Conservation (phyloP, 2,888 invertebrate species). For the Cheilosia scutellata region DNA sequence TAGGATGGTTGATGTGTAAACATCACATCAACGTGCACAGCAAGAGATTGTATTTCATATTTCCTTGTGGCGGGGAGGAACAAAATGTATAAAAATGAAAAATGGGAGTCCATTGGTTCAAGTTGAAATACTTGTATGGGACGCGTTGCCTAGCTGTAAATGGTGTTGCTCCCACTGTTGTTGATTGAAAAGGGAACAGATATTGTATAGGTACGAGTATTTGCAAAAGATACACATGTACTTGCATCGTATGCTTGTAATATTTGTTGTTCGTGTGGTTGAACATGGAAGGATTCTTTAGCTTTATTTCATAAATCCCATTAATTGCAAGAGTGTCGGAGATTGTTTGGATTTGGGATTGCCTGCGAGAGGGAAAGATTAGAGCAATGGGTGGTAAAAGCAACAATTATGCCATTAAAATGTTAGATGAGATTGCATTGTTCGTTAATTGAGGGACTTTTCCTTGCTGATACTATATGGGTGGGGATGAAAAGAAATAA, state of each 20-base stretch:
- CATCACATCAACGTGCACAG: conserved; percentile 56
- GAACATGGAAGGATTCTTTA: conserved; percentile 42
- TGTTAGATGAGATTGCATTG: too few relatives aligned
- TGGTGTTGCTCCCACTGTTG: conserved; percentile 1
- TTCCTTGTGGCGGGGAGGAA: conserved; percentile 16
- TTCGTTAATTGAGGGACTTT: too few relatives aligned
- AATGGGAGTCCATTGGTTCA: conserved; percentile 47
- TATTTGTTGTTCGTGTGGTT: conserved; percentile 66
- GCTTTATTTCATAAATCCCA: conserved; percentile 27
- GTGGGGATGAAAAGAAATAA: too few relatives aligned
- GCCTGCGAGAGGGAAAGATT: neutral
- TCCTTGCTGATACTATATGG: too few relatives aligned
- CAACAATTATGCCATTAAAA: too few relatives aligned
- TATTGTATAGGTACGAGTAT: neutral
- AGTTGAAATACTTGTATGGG: conserved; percentile 6
- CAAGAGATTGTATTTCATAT: conserved; percentile 71
- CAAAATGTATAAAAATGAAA: conserved; percentile 46
- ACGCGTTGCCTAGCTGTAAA: neutral
- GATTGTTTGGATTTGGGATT: conserved; percentile 13
- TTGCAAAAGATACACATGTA: conserved; percentile 33
- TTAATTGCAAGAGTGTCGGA: conserved; percentile 4
- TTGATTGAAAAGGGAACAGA: conserved; percentile 47
- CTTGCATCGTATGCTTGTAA: conserved; percentile 15
- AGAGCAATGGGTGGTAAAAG: neutral
- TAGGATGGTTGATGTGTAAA: conserved; percentile 71